phyloP scores from a whole-genome alignment of 2,797 vertebrate genomes.

The Ciconia nigra region DNA sequence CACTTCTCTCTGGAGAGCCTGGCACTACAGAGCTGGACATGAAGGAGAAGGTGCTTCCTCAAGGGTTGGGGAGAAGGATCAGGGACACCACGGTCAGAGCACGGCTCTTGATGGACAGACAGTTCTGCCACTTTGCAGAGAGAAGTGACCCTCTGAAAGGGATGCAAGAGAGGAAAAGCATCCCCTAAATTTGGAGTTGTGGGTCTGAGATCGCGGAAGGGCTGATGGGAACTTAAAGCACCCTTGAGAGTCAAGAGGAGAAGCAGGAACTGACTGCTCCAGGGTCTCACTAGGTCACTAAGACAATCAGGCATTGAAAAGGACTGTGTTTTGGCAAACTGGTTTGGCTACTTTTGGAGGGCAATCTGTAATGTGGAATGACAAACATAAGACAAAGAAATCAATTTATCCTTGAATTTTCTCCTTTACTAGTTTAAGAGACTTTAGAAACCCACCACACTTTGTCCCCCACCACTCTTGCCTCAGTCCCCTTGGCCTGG shows the following conservation, averaged over 20 bases:
- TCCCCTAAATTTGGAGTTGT: background rate
- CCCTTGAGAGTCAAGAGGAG: background rate
- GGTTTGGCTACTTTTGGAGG: background rate
- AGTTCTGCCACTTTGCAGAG: background rate
- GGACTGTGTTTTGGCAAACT: background rate
- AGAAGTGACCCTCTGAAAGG: background rate
- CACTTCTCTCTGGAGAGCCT: background rate
- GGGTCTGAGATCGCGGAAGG: background rate
- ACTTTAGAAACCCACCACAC: background rate
- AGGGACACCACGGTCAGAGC: background rate
- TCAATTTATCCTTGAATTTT: background rate
- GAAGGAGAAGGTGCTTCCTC: background rate
- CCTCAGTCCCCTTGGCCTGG: background rate
- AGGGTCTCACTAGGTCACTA: background rate
- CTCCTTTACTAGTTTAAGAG: background rate
- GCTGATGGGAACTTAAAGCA: background rate
- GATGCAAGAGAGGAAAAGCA: background rate
- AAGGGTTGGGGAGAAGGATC: background rate
- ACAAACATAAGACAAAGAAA: background rate
- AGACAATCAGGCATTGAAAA: background rate
- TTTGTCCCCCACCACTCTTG: background rate
- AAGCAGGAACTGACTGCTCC: background rate
- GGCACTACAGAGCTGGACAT: background rate
- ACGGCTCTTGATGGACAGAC: background rate
- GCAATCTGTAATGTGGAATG: background rate